Percentiles rank a stretch among this genome's conserved stretches.
Evolutionary conservation across 2,113 vertebrate species (phyloP).

Genomic region (Phalacrocorax pelagicus): DNA sequence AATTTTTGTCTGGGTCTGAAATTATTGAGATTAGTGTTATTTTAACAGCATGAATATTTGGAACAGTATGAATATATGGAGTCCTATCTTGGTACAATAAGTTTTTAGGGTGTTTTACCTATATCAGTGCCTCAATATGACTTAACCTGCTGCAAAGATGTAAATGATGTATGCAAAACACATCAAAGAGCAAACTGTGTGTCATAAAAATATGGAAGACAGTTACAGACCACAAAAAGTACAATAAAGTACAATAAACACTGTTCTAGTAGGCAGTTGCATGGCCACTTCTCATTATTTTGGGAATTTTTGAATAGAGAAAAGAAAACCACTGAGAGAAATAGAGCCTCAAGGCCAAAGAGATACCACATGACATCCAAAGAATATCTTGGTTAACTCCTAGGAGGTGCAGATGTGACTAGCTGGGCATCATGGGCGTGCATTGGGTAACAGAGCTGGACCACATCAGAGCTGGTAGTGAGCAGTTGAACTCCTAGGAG

Average conservation of each 20-base stretch:
- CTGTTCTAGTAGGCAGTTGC: not conserved
- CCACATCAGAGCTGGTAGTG: not conserved
- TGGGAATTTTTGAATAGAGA: not conserved
- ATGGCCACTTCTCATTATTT: not conserved
- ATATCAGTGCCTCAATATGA: not conserved
- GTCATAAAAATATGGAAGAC: not conserved
- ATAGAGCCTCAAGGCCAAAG: not conserved
- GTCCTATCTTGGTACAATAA: not conserved
- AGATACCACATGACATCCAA: not conserved
- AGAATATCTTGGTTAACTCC: not conserved
- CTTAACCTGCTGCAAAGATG: not conserved
- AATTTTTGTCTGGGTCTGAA: not conserved
- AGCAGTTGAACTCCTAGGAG: not conserved
- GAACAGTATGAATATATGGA: not conserved
- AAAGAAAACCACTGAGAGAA: not conserved
- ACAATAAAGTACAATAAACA: not conserved
- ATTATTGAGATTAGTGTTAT: not conserved
- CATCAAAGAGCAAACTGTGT: not conserved
- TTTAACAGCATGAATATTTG: not conserved
- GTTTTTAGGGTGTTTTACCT: not conserved
- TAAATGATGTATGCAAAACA: not conserved
- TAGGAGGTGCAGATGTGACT: not conserved
- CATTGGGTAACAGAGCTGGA: not conserved
- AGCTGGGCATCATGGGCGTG: rapidly evolving
- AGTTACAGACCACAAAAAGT: not conserved